Evolutionary conservation across 1,140 invertebrate genomes (phyloP), one percentile per base, ranked within the genome.

Genomic region (Monomorium pharaonis): DNA sequence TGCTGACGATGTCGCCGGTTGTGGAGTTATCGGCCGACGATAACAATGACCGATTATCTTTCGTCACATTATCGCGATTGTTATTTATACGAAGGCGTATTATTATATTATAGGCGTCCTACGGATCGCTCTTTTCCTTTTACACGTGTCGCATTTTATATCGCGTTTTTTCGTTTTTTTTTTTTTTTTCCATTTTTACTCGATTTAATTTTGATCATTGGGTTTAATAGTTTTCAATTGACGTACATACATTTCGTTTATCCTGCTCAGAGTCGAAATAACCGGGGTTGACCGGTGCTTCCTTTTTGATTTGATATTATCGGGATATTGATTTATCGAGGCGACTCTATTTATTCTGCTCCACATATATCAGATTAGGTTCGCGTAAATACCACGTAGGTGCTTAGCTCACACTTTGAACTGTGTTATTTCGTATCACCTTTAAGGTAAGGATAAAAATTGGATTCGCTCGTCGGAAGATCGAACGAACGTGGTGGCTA

Each of bases 1-100:
- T 75, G 74, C 14, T 44, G 49, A 18, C 51, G 56, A 81, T 77
- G 86, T 85, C 87, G 58, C 69, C 80, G 56, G 70, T 76, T 76
- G 63, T 30, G 33, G 77, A 89, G 76, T 89, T 89, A 89, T 89
- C 88, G 88, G 88, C 47, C 81, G 67, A 76, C 88, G 87, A 91
- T 91, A 91, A 91, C 84, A 87, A 86, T 87, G 70, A 58, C 85
- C 27, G 75, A 90, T 91, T 91, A 91, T 91, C 89, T 89, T 85
- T 91, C 72, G 83, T 91, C 88, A 91, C 85, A 89, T 91, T 87
- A 76, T 54, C 72, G 63, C 81, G 75, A 56, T 91, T 89, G 62
- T 91, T 91, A 91, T 89, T 91, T 89, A 86, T 18, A 18, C 24
- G 24, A 72, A 37, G 7, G 63, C 47, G 16, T 56, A 63, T 27